Evolutionary conservation across 2,797 vertebrate species (phyloP).

Genomic region (Malacoraja senta): DNA sequence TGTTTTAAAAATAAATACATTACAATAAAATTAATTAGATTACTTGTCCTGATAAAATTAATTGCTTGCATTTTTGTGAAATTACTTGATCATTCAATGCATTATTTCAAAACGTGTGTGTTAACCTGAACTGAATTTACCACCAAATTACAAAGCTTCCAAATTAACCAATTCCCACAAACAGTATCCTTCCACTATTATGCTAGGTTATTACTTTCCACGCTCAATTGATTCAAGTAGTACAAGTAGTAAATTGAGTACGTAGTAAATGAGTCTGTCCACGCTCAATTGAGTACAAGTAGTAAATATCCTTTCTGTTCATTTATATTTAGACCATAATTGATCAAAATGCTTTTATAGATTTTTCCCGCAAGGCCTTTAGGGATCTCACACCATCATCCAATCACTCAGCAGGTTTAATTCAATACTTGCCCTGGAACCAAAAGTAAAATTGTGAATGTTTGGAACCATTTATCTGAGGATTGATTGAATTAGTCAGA

Average conservation of each 20-base stretch:
- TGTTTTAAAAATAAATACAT: not conserved
- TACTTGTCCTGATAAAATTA: not conserved
- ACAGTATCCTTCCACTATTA: not conserved
- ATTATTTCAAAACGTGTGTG: not conserved
- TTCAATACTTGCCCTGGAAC: slow-evolving; percentile 23
- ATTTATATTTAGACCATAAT: slow-evolving; percentile 17
- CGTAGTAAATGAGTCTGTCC: no score
- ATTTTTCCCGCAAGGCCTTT: not conserved
- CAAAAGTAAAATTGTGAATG: not conserved
- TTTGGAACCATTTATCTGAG: not conserved
- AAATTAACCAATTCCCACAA: not conserved
- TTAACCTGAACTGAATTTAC: not conserved
- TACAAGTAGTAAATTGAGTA: not conserved
- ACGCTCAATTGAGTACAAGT: not conserved
- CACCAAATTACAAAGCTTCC: not conserved
- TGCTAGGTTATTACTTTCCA: not conserved
- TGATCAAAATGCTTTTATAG: slow-evolving; percentile 12
- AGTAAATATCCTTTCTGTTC: not conserved
- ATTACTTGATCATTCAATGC: no score
- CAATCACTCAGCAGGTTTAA: not conserved
- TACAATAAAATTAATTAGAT: not conserved
- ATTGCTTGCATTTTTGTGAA: not conserved
- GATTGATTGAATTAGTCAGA: slow-evolving; percentile 1
- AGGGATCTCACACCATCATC: not conserved
- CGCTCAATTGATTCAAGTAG: not conserved